Base-by-base conservation (phyloP, 2,797 vertebrate genomes). In the Falco cherrug region DNA sequence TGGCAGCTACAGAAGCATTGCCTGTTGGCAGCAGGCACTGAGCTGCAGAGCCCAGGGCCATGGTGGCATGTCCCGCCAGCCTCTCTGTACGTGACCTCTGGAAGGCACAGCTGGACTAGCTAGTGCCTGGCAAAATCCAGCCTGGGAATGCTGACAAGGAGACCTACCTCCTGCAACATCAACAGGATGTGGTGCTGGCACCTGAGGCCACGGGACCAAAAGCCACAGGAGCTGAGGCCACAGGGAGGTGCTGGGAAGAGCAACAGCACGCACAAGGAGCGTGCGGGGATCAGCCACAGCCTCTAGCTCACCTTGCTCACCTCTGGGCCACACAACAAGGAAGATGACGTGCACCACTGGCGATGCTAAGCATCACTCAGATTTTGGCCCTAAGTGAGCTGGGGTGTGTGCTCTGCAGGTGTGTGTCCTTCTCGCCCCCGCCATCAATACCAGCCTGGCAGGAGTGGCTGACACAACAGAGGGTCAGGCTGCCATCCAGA, bases 41-140 rank as follows among this genome's bases (percentile, higher is more conserved):
- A 6, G 8, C 57, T 24, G 16, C 17, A 33, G 60, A 61, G 41
- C 54, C 63, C 29, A 12, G 69, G 28, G 51, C 13, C 5, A 1
- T 0, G 31, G n/a, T 8, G 12, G 6, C 11, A 5, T 6, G 2
- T 10, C 26, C 61, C 67, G n/a, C 4, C 11, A 51, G 19, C 28
- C 48, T 15, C 20, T 69, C 37, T n/a, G 60, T 31, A 0, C 4
- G 16, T 65, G 35, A n/a, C 25, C 37, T 50, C 65, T 65, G 51
- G 41, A 65, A 57, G 63, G 28, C 29, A 48, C 28, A 73, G 17
- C 16, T 19, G 13, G 43, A 15, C 33, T 14, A 29, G 12, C 13
- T 0, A 29, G 28, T 11, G 22, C 20, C 39, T 29, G 6, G 12
- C 43, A 70, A 88, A 73, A 60, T 22, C 48, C 69, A 26, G 16